These are phyloP conservation scores for Pimephales promelas DNA, from an alignment of 2,113 vertebrate species.

Conservation along the genomic window DNA sequence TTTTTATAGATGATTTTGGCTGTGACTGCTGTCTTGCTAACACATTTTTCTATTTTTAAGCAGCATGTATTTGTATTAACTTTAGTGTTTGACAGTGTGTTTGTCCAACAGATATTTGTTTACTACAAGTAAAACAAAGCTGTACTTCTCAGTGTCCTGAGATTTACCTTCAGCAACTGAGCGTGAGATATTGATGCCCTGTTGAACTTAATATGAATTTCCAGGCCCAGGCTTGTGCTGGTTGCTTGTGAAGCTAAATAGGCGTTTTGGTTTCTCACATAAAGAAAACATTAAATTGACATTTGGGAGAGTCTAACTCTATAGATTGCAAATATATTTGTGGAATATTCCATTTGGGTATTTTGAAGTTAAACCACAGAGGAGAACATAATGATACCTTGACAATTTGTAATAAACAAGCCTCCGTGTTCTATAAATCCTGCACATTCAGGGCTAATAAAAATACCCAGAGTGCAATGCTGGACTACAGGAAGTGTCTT, in stretches of 20 bases:
- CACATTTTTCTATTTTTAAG: background rate
- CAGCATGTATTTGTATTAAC: background rate
- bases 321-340: background rate
- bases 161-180: conserved; percentile 4
- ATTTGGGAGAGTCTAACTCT: background rate
- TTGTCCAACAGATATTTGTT: conserved; percentile 10
- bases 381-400: background rate
- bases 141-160: background rate
- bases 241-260: background rate
- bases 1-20: background rate
- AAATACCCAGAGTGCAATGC: background rate
- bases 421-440: background rate
- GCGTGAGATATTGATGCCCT: background rate
- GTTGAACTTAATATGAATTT: background rate
- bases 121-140: background rate
- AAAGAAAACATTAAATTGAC: background rate
- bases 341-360: background rate
- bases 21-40: background rate
- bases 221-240: background rate
- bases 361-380: background rate
- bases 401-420: background rate
- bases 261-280: background rate
- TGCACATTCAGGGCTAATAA: conserved; percentile 22
- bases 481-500: background rate
- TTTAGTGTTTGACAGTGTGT: background rate